Evolutionary conservation across 92 coral and sea anemone species (phyloP), one percentile per base, ranked within the genome.

Genomic region (Meandrina meandrites): DNA sequence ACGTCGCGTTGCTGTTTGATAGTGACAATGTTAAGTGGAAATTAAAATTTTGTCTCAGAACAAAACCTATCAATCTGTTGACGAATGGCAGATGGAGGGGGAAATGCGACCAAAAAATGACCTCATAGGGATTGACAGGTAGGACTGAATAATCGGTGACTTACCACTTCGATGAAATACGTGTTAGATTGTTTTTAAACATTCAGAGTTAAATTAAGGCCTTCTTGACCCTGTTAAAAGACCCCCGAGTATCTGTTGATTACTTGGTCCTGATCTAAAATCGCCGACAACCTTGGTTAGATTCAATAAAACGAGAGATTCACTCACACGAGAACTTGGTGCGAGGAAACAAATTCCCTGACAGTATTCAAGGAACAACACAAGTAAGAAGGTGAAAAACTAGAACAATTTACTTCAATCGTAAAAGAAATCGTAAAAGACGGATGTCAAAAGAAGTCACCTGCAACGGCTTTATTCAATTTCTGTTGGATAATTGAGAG

Each of bases 401-500:
- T 71, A n/a, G 47, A 71, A 36, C 76, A 66, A 66, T 8, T 28
- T 48, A 48, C 4, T 9, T 4, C 53, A 60, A 60, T 30, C 28
- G n/a, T n/a, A n/a, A n/a, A n/a, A n/a, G 31, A 22, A 60, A 57
- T 6, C 64, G 22, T 60, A 70, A 11, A n/a, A n/a, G n/a, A n/a
- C n/a, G n/a, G n/a, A n/a, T n/a, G n/a, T n/a, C n/a, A n/a, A n/a
- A 70, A 70, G 13, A 71, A 71, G 47, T 71, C 76, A 71, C 76
- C 76, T 71, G 76, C 48, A 35, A 9, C 40, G 76, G n/a, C 22
- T 71, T 71, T 34, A 71, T 71, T 35, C 40, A 36, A 71, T 71
- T 71, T 35, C 47, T 35, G n/a, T 14, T 71, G 14, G 47, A 35
- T 71, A 71, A 71, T 71, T 71, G 45, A 34, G 45, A 35, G 47